Percentiles rank a stretch among this genome's conserved stretches.
These are phyloP conservation scores for Phrynocephalus forsythii DNA, from an alignment of 2,797 vertebrate species.

Conservation along the genomic window DNA sequence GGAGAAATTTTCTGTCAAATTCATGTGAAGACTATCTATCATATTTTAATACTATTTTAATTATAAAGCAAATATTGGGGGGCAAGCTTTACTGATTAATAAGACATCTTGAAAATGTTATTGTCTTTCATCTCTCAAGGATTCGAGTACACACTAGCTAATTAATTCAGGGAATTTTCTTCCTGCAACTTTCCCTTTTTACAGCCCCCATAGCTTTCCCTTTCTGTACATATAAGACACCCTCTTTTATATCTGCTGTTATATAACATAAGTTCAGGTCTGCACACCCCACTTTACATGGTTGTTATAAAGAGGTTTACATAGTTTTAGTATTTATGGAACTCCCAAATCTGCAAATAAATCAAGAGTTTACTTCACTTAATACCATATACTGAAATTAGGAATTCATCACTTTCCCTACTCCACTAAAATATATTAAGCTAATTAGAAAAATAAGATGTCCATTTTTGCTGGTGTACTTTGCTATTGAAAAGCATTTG, in stretches of 20 bases:
- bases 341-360: too few species aligned
- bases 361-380: not conserved
- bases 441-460: not conserved
- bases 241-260: not conserved
- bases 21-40: not conserved
- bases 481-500: not conserved
- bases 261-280: not conserved
- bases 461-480: conserved; percentile 47
- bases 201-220: not conserved
- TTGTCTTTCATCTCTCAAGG: not conserved
- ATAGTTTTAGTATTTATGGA: too few species aligned
- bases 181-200: too few species aligned
- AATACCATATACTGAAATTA: not conserved
- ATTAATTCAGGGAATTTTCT: not conserved
- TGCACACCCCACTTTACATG: not conserved
- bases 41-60: conserved; percentile 1
- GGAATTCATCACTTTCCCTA: not conserved
- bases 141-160: conserved; percentile 23
- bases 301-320: not conserved
- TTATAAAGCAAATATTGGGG: not conserved
- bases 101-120: not conserved
- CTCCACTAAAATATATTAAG: not conserved
- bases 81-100: not conserved
- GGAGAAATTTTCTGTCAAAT: not conserved
- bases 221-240: not conserved